phyloP scores from a whole-genome alignment of 2,113 vertebrate genomes.

The Campylomormyrus tamandua region DNA sequence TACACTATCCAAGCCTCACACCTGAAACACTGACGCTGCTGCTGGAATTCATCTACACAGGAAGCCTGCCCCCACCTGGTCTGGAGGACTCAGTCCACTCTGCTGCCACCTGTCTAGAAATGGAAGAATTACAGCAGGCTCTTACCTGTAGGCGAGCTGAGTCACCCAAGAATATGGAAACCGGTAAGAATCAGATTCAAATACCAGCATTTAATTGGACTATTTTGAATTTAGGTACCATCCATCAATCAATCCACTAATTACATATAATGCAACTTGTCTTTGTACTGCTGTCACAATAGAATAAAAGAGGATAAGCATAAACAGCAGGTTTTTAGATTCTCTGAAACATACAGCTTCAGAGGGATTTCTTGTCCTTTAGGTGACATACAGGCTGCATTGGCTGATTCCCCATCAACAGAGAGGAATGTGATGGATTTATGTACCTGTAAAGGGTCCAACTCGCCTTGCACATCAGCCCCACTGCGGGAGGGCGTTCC shows the following conservation, averaged over 20 bases:
- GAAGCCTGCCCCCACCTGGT: slow-evolving; percentile 37
- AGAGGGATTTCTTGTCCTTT: neutral
- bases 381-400: slow-evolving; percentile 11
- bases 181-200: neutral
- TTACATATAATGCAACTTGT: neutral
- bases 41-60: slow-evolving; percentile 59
- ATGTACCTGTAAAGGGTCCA: neutral
- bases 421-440: neutral
- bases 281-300: neutral
- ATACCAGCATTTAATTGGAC: neutral
- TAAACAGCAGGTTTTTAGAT: neutral
- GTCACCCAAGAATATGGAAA: neutral
- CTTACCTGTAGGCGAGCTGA: slow-evolving; percentile 28
- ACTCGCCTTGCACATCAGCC: slow-evolving; percentile 7
- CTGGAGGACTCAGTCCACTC: slow-evolving; percentile 39
- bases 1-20: slow-evolving; percentile 45
- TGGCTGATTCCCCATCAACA: neutral
- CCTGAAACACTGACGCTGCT: slow-evolving; percentile 44
- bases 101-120: slow-evolving; percentile 51
- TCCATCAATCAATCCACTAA: neutral
- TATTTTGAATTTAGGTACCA: neutral
- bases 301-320: neutral
- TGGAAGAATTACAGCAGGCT: slow-evolving; percentile 47
- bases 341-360: neutral
- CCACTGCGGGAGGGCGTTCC: slow-evolving; percentile 44